Evolutionary conservation across 2,797 vertebrate species (phyloP), one percentile per base, ranked within the genome.

Genomic region (Eutrigla gurnardus): DNA sequence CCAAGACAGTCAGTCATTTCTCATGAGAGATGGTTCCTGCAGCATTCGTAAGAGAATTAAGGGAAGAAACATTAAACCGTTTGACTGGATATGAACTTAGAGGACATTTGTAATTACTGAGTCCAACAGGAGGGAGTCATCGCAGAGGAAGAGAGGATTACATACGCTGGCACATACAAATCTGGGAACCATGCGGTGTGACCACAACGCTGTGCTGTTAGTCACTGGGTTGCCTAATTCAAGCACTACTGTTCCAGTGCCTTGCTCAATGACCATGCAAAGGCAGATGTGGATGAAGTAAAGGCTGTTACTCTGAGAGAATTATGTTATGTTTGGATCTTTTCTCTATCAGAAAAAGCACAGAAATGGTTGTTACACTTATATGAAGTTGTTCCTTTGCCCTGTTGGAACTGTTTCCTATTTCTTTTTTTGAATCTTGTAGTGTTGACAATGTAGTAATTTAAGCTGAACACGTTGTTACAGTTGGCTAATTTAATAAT

Each of bases 1-100:
- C 76, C 82, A 86, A 83, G 78, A 63, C 68, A 61, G 58, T 71
- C 53, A 74, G 75, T 76, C 66, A 37, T 76, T 78, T 83, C 75
- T 83, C 73, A 78, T 73, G 65, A 47, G 10, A 77, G 59, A 84
- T 53, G 73, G 71, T 78, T 83, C 46, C 57, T 70, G 7, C 35
- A 47, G 17, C 66, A 60, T 78, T 67, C 70, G 65, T 58, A 43
- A 65, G 35, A 77, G 74, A 79, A 73, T 73, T 40, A 77, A 72
- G 58, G 36, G 32, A 73, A 60, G 60, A 83, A 86, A 85, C 66
- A 32, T 47, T 71, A 80, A 83, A 86, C 62, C 63, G 42, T 84
- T 73, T 65, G 53, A 87, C 73, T 81, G 68, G 59, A 70, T 79
- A 40, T 83, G 64, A 86, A 82, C 68, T 69, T 45, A 59, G 62